phyloP scores from a whole-genome alignment of 2,797 vertebrate species.

The Anas flavirostris region DNA sequence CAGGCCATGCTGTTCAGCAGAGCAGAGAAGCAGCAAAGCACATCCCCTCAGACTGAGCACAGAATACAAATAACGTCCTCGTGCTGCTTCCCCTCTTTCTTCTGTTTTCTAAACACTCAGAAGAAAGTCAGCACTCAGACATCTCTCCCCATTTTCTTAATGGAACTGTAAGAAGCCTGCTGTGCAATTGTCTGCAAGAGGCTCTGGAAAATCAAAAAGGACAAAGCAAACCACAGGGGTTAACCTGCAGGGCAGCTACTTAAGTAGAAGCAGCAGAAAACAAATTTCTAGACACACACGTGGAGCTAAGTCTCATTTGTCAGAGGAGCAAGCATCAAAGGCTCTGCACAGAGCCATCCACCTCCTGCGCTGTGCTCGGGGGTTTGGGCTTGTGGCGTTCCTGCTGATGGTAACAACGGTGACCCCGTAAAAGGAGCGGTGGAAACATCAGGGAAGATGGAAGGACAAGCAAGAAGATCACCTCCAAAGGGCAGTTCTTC shows the following conservation, averaged over 20 bases:
- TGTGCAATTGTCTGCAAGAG: background rate
- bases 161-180: background rate
- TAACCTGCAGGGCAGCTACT: background rate
- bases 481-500: background rate
- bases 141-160: background rate
- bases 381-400: background rate
- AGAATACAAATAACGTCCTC: background rate
- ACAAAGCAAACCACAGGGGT: background rate
- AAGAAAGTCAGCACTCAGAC: background rate
- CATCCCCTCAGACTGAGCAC: rapidly evolving
- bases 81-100: background rate
- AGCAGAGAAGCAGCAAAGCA: background rate
- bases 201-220: background rate
- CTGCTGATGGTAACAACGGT: background rate
- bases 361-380: background rate
- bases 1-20: background rate
- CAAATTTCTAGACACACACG: background rate
- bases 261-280: background rate
- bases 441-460: background rate
- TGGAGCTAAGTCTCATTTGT: background rate
- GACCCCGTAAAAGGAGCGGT: background rate
- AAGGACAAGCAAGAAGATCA: background rate
- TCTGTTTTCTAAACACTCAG: background rate
- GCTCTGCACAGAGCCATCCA: background rate
- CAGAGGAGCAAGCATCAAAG: background rate